Evolutionary conservation across 2,113 vertebrate species (phyloP).

Genomic region (Peromyscus maniculatus): DNA sequence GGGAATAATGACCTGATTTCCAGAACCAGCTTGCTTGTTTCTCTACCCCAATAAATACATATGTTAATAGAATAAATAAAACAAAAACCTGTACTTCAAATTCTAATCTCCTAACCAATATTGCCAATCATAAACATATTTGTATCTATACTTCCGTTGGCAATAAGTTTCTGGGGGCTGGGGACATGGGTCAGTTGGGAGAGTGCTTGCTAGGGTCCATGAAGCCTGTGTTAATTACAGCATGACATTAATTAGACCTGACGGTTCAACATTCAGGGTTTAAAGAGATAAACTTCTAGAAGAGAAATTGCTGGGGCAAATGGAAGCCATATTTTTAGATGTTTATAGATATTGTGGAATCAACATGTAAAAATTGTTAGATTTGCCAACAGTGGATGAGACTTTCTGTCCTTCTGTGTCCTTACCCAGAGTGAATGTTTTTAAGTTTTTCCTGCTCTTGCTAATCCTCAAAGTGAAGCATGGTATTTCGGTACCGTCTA

Average conservation of each 20-base stretch:
- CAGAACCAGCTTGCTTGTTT: not conserved
- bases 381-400: not conserved
- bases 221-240: not conserved
- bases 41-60: not conserved
- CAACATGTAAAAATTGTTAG: not conserved
- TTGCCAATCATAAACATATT: not conserved
- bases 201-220: not conserved
- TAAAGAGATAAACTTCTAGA: not conserved
- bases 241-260: not conserved
- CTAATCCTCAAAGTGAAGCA: conserved; percentile 1
- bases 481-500: not conserved
- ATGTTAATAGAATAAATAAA: not conserved
- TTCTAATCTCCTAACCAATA: not conserved
- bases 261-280: not conserved
- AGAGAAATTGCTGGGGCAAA: not conserved
- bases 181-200: not conserved
- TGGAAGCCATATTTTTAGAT: not conserved
- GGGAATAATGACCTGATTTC: not conserved
- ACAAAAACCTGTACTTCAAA: not conserved
- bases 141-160: not conserved
- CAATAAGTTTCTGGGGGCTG: not conserved
- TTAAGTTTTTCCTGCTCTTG: not conserved
- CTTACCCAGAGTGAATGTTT: not conserved
- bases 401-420: not conserved
- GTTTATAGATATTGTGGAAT: not conserved